These are phyloP conservation scores for Phataginus tricuspis DNA, from an alignment of 2,797 vertebrate species.

Conservation along the genomic window DNA sequence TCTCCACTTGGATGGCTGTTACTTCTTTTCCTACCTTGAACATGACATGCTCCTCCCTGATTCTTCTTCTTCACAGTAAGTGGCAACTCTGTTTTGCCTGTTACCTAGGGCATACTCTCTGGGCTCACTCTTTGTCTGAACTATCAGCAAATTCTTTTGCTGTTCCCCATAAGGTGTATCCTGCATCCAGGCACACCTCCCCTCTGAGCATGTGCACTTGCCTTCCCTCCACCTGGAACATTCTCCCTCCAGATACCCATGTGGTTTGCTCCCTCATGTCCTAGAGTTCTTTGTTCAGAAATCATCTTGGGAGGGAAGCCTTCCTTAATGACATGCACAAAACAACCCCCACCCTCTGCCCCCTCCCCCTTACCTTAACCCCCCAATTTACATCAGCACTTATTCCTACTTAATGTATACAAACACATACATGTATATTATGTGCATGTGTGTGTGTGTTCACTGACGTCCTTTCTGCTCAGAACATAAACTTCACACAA, in stretches of 20 bases:
- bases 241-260: neutral
- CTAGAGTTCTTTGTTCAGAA: neutral
- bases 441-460: neutral
- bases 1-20: neutral
- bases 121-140: neutral
- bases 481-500: neutral
- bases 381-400: neutral
- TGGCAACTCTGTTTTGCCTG: neutral
- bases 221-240: neutral
- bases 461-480: neutral
- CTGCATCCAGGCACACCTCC: neutral
- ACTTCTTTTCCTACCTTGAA: neutral
- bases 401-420: neutral
- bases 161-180: neutral
- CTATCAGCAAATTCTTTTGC: neutral
- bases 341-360: accelerated
- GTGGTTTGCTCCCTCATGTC: neutral
- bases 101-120: neutral
- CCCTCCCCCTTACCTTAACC: too few species aligned
- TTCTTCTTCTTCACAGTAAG: neutral
- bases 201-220: neutral
- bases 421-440: neutral
- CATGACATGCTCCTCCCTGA: neutral
- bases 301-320: neutral
- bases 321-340: neutral